A percentile compares a stretch with the other conserved stretches of the same genome.
These are phyloP conservation scores for Deilephila elpenor DNA, from an alignment of 2,888 invertebrate genomes.

Conservation along the genomic window DNA sequence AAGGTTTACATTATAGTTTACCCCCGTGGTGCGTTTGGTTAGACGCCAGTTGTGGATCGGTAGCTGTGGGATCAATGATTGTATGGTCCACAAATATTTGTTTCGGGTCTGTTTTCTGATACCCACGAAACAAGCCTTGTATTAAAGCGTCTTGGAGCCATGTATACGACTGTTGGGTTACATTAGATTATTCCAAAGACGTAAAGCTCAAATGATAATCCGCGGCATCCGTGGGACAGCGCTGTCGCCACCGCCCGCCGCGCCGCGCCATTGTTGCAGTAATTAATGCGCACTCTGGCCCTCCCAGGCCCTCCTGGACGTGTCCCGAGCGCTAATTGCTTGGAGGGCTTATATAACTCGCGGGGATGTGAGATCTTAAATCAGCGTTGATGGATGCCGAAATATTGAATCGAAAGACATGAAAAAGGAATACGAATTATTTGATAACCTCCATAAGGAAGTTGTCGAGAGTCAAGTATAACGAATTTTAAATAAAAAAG, in stretches of 20 bases:
- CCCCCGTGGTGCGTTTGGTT: too few species aligned
- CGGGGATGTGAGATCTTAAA: background rate
- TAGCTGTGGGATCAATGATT: too few species aligned
- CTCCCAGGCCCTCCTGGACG: background rate
- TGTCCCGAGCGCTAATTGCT: constrained; percentile 4
- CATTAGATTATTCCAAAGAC: background rate
- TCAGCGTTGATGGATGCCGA: background rate
- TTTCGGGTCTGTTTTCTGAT: too few species aligned
- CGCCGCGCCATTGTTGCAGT: constrained; percentile 12
- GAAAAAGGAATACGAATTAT: background rate
- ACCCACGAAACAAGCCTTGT: too few species aligned
- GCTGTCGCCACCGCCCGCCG: constrained; percentile 11
- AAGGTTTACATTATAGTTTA: too few species aligned
- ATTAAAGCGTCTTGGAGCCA: too few species aligned
- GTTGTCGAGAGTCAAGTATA: too few species aligned
- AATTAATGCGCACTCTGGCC: constrained; percentile 14
- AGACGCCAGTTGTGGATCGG: too few species aligned
- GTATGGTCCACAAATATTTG: too few species aligned
- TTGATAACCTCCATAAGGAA: too few species aligned
- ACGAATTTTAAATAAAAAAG: background rate
- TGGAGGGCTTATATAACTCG: background rate
- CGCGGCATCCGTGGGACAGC: background rate
- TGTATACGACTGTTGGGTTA: too few species aligned
- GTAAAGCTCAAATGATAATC: background rate
- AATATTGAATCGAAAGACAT: background rate